These are phyloP conservation scores for Seriola rivoliana DNA, from an alignment of 2,113 vertebrate species.

Conservation along the genomic window DNA sequence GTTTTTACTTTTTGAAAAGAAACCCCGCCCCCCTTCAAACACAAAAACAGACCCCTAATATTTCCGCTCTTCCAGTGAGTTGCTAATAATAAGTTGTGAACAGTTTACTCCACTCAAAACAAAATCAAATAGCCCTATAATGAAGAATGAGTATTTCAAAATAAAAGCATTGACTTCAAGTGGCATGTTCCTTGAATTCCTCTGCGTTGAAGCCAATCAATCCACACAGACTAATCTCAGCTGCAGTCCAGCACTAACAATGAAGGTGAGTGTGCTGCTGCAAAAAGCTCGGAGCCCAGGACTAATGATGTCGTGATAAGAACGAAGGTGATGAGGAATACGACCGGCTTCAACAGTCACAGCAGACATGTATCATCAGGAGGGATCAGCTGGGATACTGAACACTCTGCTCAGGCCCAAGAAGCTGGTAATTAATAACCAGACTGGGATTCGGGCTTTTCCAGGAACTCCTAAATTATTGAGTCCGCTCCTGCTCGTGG, in stretches of 20 bases:
- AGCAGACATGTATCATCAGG: background rate
- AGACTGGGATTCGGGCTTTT: background rate
- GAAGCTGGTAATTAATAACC: background rate
- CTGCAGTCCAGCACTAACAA: background rate
- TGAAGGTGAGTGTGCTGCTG: background rate
- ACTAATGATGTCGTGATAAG: background rate
- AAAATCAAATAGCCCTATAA: background rate
- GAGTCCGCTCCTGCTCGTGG: background rate
- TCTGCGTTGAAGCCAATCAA: background rate
- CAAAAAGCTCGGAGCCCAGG: background rate
- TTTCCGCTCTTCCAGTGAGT: background rate
- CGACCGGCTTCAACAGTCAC: background rate
- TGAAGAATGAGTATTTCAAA: background rate
- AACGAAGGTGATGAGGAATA: conserved; percentile 16
- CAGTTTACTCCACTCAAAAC: background rate
- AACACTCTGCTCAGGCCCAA: background rate
- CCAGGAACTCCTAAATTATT: background rate
- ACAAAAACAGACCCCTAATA: background rate
- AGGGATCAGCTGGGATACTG: background rate
- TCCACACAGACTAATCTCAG: background rate
- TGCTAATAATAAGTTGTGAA: background rate
- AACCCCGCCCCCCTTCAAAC: background rate
- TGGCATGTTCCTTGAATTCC: background rate
- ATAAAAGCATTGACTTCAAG: background rate
- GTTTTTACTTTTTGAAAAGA: background rate